Percentiles rank a stretch among this genome's conserved stretches.
These are phyloP conservation scores for Synodontis membranacea DNA, from an alignment of 2,113 vertebrate species.

Conservation along the genomic window DNA sequence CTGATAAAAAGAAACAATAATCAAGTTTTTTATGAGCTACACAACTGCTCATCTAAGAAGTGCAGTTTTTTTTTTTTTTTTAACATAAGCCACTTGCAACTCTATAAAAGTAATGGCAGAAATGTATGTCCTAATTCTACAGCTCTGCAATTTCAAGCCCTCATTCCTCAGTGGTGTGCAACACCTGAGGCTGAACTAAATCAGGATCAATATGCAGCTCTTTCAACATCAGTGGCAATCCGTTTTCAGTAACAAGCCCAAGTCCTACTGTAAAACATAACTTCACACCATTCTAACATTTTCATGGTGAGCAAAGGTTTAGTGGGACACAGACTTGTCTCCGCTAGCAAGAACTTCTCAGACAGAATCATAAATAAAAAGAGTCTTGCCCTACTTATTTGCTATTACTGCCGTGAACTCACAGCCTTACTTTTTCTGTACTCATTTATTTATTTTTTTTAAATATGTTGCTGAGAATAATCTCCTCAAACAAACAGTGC, in stretches of 20 bases:
- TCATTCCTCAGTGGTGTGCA: background rate
- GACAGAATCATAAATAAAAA: slow-evolving; percentile 34
- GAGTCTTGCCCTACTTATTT: slow-evolving; percentile 14
- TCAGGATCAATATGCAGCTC: slow-evolving; percentile 20
- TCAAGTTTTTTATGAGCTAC: background rate
- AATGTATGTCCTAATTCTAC: background rate
- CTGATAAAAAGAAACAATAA: slow-evolving; percentile 12
- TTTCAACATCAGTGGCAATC: slow-evolving; percentile 29
- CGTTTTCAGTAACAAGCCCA: slow-evolving; percentile 41
- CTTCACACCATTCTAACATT: slow-evolving; percentile 34
- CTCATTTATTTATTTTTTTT: background rate
- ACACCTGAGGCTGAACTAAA: slow-evolving; percentile 3
- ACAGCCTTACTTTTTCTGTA: slow-evolving; percentile 14
- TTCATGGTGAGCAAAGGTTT: slow-evolving; percentile 15
- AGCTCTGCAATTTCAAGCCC: background rate
- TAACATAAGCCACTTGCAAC: background rate
- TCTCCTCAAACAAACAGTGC: background rate
- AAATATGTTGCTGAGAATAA: background rate
- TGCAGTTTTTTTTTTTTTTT: background rate
- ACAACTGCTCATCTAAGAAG: background rate
- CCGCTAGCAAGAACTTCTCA: slow-evolving; percentile 22
- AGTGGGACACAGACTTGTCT: slow-evolving; percentile 5
- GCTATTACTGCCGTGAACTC: slow-evolving; percentile 28
- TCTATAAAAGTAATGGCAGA: background rate
- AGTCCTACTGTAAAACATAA: slow-evolving; percentile 12